Base-by-base conservation (phyloP, 2,888 invertebrate species). In the Rhamnusium bicolor region DNA sequence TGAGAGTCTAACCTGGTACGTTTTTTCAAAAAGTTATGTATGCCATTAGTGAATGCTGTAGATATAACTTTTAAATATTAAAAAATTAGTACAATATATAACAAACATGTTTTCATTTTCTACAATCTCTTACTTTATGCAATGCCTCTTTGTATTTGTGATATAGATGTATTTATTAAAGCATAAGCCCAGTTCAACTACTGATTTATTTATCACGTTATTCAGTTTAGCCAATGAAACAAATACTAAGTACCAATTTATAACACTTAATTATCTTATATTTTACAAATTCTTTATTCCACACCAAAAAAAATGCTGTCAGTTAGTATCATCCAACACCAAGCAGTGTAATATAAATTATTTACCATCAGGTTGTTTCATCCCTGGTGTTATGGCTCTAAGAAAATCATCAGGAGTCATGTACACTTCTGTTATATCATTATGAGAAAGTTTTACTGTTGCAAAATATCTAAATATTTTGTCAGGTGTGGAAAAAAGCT, bases 381-480 rank as follows among this genome's bases (percentile, higher is more conserved):
- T 93, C 89, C 97, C 96, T 79, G 98, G 98, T 77, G 98, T 98
- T 81, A 99, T 96, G 46, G 98, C 97, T 84, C 98, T 92, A 79
- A 99, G 92, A 90, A 99, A 98, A 90, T 99, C 99, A 89, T 97
- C 96, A 54, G 98, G 98, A 60, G 98, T 98, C 98, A 99, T 99
- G 87, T 92, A 98, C 80, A 96, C 92, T 87, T 96, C 95, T 69
- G 92, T 92, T 91, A 80, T 89, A 80, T 93, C 92, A 79, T 90
- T 89, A 84, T 89, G 90, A 75, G 91, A 89, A 73, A 98, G 90
- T 90, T 95, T 95, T 82, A 98, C 92, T 19, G 98, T 98, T 54
- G 98, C 98, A 92, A 99, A 99, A 90, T 99, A 99, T 80, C 99
- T 94, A 90, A 99, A 99, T 87, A 99, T 97, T 91, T 99, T 99